These are phyloP conservation scores for Conus betulinus DNA, from an alignment of 1,140 invertebrate genomes.

Conservation along the genomic window DNA sequence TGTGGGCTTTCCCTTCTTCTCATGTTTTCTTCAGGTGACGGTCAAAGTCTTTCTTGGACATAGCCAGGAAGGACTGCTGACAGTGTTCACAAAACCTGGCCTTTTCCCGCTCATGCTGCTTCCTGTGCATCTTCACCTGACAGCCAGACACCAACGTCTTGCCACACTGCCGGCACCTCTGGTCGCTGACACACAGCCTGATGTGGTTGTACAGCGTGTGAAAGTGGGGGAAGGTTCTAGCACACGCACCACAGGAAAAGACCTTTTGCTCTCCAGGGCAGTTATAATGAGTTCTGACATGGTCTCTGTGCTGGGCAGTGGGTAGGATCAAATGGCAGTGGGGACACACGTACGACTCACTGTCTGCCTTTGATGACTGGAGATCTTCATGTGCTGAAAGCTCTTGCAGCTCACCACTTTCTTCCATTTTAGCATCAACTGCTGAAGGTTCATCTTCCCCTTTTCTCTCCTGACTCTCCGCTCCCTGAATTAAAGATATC, in stretches of 20 bases:
- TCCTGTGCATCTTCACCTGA: neutral
- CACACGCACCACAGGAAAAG: neutral
- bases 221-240: neutral
- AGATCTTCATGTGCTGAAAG: no score
- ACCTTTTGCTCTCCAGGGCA: neutral
- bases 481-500: no score
- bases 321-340: no score
- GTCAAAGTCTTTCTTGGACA: neutral
- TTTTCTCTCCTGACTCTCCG: no score
- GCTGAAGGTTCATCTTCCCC: no score
- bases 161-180: neutral
- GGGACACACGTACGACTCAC: no score
- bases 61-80: neutral
- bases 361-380: no score
- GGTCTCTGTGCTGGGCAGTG: neutral
- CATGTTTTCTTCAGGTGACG: neutral
- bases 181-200: neutral
- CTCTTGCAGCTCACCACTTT: no score
- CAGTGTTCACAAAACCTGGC: neutral
- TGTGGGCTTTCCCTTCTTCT: neutral
- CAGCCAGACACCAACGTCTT: neutral
- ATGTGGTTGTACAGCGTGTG: neutral
- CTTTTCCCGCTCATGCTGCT: neutral
- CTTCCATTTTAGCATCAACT: no score
- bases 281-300: neutral